Conservation (phyloP, 2,888 invertebrate genomes). For the Noctua pronuba region DNA sequence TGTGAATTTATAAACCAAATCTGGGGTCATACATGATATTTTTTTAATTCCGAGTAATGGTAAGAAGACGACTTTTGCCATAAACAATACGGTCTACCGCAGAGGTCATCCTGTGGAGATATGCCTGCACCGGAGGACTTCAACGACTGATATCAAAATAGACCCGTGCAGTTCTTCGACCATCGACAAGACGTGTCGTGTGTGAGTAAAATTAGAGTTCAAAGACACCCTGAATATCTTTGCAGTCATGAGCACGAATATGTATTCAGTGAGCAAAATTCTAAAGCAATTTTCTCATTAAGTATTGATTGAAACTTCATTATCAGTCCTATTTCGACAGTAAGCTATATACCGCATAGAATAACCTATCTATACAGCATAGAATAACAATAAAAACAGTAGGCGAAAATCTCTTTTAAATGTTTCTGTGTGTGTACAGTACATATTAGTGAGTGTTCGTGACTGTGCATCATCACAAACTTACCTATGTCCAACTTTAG, state of each 20-base stretch:
- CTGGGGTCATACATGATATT: background rate
- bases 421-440: background rate
- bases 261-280: background rate
- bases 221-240: background rate
- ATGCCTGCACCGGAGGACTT: background rate
- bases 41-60: background rate
- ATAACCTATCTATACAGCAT: background rate
- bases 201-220: background rate
- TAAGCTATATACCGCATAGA: background rate
- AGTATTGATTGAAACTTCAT: background rate
- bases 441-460: background rate
- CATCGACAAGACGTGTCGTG: background rate
- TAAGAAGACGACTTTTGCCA: background rate
- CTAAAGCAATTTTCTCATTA: background rate
- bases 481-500: conserved; percentile 83
- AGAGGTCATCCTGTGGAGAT: background rate
- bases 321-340: background rate
- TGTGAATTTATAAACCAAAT: background rate
- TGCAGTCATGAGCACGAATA: background rate
- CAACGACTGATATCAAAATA: background rate
- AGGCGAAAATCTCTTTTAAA: background rate
- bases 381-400: background rate
- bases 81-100: background rate
- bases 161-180: background rate
- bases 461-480: conserved; percentile 21